Evolutionary conservation across 2,797 vertebrate genomes (phyloP), one percentile per base, ranked within the genome.

Genomic region (Adrianichthys oophorus): DNA sequence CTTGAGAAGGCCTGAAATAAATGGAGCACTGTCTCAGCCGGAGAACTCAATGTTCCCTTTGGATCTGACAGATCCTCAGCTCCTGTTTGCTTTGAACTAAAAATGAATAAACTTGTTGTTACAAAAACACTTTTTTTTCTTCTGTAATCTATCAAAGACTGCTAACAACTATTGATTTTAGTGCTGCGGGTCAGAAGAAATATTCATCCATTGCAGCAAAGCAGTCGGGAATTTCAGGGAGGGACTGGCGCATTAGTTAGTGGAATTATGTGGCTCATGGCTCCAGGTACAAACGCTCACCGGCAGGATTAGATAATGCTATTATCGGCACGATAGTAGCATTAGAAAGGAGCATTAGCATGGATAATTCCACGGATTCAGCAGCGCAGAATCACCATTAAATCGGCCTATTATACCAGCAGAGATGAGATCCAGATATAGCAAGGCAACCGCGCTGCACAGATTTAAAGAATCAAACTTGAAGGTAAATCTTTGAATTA

Each of bases 281-380:
- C 79, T 72, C 80, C 84, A 85, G 87, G 90, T 90, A 89, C 72
- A 78, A 82, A 74, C 29, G 79, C 79, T 83, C 85, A 90, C 76
- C 75, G 68, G 75, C 72, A 57, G 92, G 90, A 91, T 92, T 92
- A 91, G 90, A 87, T 90, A 82, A 89, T 79, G 89, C 83, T 85
- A 92, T 92, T 91, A 91, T 91, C 90, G 70, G 78, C 58, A 46
- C 80, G 90, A 92, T 90, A 85, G 87, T 81, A 85, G 87, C 87
- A 85, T 92, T 87, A 89, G 84, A 89, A 86, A 82, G 87, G 72
- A 78, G 89, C 86, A 92, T 92, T 92, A 91, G 86, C 84, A 81
- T 78, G 89, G 91, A 90, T 92, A 89, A 92, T 89, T 88, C 86
- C 79, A 70, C 73, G 66, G 82, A 90, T 90, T 85, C 84, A 29